Evolutionary conservation across 2,797 vertebrate genomes (phyloP).

Genomic region (Lacerta agilis): DNA sequence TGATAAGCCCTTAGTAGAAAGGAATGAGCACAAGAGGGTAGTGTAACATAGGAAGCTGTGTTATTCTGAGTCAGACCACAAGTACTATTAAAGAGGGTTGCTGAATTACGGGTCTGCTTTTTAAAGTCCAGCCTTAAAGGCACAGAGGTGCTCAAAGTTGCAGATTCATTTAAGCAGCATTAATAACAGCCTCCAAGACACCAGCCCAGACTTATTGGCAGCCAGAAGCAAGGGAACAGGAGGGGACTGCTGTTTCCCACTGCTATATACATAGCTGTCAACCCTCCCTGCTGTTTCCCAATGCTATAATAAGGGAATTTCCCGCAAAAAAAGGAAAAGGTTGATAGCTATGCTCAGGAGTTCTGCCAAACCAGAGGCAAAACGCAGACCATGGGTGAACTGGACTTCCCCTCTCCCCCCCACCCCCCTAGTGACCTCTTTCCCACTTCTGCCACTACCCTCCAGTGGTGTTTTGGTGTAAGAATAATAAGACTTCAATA

Average conservation of each 20-base stretch:
- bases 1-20: too few species aligned
- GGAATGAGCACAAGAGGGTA: too few species aligned
- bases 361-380: not conserved
- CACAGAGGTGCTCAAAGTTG: not conserved
- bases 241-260: too few species aligned
- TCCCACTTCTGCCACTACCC: not conserved
- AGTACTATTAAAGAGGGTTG: not conserved
- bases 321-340: too few species aligned
- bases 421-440: not conserved
- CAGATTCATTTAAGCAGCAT: not conserved
- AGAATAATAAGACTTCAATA: not conserved
- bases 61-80: too few species aligned
- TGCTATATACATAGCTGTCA: too few species aligned
- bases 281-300: too few species aligned
- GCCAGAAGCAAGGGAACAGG: not conserved
- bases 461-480: not conserved
- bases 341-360: too few species aligned
- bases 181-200: not conserved
- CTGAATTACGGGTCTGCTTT: not conserved
- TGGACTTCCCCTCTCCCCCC: not conserved
- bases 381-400: fast-evolving
- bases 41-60: too few species aligned
- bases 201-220: fast-evolving
- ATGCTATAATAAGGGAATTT: too few species aligned
- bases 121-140: not conserved